Conservation (phyloP, 2,113 vertebrate genomes). For the Laticauda colubrina region DNA sequence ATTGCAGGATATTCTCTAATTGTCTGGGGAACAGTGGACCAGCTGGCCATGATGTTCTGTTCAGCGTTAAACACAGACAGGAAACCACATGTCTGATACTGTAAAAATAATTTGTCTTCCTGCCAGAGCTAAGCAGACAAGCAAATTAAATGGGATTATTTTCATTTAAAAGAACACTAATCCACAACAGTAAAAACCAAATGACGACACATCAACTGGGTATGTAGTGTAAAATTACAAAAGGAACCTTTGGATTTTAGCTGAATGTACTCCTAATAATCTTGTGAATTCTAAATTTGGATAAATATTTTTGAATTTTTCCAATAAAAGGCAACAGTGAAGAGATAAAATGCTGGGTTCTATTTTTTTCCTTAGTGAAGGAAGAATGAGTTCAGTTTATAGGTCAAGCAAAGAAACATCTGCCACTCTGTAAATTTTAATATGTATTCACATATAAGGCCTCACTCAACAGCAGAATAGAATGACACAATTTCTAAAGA, state of each 20-base stretch:
- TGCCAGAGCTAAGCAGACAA: conserved; percentile 71
- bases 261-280: neutral
- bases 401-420: neutral
- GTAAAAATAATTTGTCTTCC: conserved; percentile 77
- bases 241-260: conserved; percentile 40
- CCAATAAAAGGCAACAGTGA: neutral
- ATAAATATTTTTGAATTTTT: neutral
- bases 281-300: neutral
- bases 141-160: conserved; percentile 69
- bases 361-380: neutral
- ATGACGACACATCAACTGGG: conserved; percentile 48
- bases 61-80: conserved; percentile 87
- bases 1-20: conserved; percentile 63
- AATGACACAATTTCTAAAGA: neutral
- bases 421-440: neutral
- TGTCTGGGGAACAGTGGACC: conserved; percentile 66
- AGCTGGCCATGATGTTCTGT: conserved; percentile 78
- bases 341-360: neutral
- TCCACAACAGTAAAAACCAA: conserved; percentile 64
- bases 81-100: conserved; percentile 95
- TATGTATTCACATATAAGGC: neutral
- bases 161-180: conserved; percentile 73
- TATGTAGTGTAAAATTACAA: conserved; percentile 43
- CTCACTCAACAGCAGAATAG: neutral
- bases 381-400: neutral